Percentiles rank a stretch among this genome's conserved stretches.
Conservation (phyloP, 2,888 invertebrate species). For the Entomobrya multifasciata region DNA sequence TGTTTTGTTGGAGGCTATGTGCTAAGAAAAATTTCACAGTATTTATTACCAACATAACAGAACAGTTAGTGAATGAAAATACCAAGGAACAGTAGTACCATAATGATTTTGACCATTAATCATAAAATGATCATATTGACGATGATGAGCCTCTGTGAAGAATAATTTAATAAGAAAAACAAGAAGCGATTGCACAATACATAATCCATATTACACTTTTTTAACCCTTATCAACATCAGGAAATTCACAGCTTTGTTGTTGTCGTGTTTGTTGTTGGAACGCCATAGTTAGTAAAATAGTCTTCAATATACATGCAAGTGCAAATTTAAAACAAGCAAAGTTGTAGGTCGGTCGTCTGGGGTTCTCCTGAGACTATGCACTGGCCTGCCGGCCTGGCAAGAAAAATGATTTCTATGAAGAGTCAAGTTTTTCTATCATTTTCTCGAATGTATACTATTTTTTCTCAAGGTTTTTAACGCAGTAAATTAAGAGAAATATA, state of each 20-base stretch:
- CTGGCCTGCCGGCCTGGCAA: neutral
- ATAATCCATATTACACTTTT: neutral
- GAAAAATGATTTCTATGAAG: neutral
- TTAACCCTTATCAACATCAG: neutral
- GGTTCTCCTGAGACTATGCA: neutral
- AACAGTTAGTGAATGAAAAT: too few species aligned
- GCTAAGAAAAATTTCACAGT: too few species aligned
- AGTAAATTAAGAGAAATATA: neutral
- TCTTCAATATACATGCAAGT: too few species aligned
- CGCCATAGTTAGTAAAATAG: too few species aligned
- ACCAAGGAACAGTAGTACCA: too few species aligned
- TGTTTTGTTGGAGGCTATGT: too few species aligned
- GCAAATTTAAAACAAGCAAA: too few species aligned
- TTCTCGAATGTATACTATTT: neutral
- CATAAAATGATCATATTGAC: too few species aligned
- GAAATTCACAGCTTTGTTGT: neutral
- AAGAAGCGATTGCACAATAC: neutral
- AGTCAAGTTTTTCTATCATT: slow-evolving; percentile 1
- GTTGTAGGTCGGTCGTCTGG: neutral
- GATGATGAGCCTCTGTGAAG: neutral
- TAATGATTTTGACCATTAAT: too few species aligned
- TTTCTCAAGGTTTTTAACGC: neutral
- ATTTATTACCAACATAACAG: too few species aligned
- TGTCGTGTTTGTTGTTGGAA: neutral
- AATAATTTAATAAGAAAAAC: neutral